Evolutionary conservation across 2,888 invertebrate genomes (phyloP).

Genomic region (Rugalucina vietnamica): DNA sequence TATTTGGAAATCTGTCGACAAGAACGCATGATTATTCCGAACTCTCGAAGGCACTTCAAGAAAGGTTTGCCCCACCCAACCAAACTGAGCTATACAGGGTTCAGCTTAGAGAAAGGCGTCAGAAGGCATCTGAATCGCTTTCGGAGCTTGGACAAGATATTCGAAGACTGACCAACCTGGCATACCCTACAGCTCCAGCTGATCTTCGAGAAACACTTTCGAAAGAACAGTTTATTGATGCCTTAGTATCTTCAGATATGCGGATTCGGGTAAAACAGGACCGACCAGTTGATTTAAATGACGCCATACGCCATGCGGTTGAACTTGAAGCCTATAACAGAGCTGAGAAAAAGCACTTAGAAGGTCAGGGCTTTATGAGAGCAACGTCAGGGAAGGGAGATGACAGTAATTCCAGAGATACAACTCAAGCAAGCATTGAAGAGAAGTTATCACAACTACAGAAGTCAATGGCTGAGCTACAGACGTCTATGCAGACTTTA

Average conservation of each 20-base stretch:
- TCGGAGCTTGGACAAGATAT: slow-evolving; percentile 12
- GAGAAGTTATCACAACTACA: no score
- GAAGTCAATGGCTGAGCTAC: no score
- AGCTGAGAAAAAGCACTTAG: slow-evolving; percentile 4
- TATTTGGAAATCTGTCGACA: neutral
- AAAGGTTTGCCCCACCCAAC: slow-evolving; percentile 4
- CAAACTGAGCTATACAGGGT: slow-evolving; percentile 7
- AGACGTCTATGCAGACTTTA: neutral
- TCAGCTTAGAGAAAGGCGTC: neutral
- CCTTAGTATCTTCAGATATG: neutral
- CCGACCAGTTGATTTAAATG: neutral
- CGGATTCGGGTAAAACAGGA: neutral
- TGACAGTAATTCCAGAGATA: no score
- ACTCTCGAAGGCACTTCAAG: neutral
- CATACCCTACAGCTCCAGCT: slow-evolving; percentile 7
- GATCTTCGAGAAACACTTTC: no score
- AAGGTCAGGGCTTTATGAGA: slow-evolving; percentile 2
- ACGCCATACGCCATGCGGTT: slow-evolving; percentile 3
- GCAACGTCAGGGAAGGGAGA: neutral
- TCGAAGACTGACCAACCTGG: neutral
- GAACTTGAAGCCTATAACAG: neutral
- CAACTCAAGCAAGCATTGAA: no score
- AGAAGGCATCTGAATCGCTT: neutral
- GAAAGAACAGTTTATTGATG: slow-evolving; percentile 6
- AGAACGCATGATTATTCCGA: neutral